Conservation (phyloP, 2,113 vertebrate species). For the Bubo blakistoni region DNA sequence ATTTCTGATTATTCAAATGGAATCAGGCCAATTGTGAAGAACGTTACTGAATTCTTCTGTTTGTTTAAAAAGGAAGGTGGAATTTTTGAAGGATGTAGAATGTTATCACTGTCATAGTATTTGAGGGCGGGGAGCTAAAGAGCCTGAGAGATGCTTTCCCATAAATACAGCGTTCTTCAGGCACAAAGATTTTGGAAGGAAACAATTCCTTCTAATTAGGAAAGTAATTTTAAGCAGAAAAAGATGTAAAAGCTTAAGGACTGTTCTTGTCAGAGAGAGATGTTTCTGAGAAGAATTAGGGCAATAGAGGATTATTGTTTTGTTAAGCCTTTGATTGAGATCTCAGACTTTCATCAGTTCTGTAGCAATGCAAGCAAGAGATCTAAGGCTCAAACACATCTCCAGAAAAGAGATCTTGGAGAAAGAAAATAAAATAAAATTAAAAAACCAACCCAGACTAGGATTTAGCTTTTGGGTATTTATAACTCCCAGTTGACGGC, state of each 20-base stretch:
- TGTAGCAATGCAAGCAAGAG: slow-evolving; percentile 40
- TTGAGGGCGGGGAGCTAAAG: not conserved
- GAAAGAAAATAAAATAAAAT: slow-evolving; percentile 28
- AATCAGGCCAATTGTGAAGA: not conserved
- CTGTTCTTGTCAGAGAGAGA: slow-evolving; percentile 61
- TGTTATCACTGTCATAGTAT: not conserved
- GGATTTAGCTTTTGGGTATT: not conserved
- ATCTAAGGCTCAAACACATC: slow-evolving; percentile 12
- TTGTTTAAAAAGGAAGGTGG: not conserved
- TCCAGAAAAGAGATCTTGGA: not conserved
- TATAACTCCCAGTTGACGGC: not conserved
- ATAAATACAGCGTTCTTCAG: slow-evolving; percentile 10
- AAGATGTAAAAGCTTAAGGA: slow-evolving; percentile 65
- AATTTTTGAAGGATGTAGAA: not conserved
- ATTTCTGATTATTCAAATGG: not conserved
- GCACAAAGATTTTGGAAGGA: slow-evolving; percentile 27
- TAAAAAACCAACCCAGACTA: not conserved
- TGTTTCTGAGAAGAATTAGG: slow-evolving; percentile 73
- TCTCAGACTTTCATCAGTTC: slow-evolving; percentile 68
- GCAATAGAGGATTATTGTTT: slow-evolving; percentile 73
- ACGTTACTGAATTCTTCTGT: not conserved
- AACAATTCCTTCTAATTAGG: slow-evolving; percentile 71
- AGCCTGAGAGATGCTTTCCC: not conserved
- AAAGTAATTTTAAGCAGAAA: slow-evolving; percentile 66
- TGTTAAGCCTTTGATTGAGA: slow-evolving; percentile 75